Evolutionary conservation across 2,797 vertebrate genomes (phyloP), one percentile per base, ranked within the genome.

Genomic region (Xiphophorus birchmanni): DNA sequence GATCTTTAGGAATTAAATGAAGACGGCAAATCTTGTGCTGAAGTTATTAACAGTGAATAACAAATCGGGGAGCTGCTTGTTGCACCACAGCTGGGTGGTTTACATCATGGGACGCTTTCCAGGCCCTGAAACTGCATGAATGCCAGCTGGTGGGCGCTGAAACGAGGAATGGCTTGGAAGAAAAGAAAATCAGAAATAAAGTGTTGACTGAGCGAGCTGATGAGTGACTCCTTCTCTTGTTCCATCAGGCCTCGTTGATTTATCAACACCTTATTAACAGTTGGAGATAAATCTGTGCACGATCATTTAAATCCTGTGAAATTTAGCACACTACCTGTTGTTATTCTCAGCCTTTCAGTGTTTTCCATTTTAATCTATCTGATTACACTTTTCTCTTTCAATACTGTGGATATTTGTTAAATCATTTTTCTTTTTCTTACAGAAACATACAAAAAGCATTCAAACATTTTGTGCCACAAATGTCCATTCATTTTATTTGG

Each of bases 121-220:
- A 72, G 52, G 78, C 82, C 47, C 54, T 67, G 86, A 26, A 47
- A 82, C 11, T 77, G 42, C 54, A 76, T 63, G 84, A 23, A 42
- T 83, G 88, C 84, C 89, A 91, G 91, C 88, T 91, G 89, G 88
- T 87, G 81, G 87, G 82, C 32, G 83, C 86, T 80, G 85, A 88
- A 91, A 87, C 45, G 79, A 88, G 80, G 79, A 48, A 80, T 81
- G 89, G 90, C 90, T 84, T 80, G 78, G 80, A 90, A 76, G 67
- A 79, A 88, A 76, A 81, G 82, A 89, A 82, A 87, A 90, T 87
- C 73, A 82, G 88, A 88, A 91, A 89, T 89, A 42, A 89, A 90
- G 80, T 81, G 89, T 84, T 87, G 89, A 90, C 82, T 87, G 83
- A 89, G 73, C 76, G 82, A 80, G 74, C 75, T 60, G 86, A 83